These are phyloP conservation scores for Chauna torquata DNA, from an alignment of 2,113 vertebrate genomes.

Conservation along the genomic window DNA sequence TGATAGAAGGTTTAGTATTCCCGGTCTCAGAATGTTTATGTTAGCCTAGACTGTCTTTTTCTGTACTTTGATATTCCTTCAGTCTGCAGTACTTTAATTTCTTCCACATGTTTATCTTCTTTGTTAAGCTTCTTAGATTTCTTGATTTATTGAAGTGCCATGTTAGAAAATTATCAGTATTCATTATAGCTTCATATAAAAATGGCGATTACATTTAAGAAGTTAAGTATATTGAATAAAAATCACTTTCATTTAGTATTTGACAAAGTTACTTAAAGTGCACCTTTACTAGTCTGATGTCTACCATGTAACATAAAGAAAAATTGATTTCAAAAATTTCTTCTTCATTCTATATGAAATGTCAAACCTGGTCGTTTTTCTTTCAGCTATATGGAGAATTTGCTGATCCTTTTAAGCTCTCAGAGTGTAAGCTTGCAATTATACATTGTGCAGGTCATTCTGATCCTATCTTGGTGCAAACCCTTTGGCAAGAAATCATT, in stretches of 20 bases:
- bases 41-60: neutral
- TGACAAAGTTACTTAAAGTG: neutral
- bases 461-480: constrained; percentile 93
- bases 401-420: constrained; percentile 93
- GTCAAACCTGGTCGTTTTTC: neutral
- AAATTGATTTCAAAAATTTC: neutral
- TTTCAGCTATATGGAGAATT: constrained; percentile 94
- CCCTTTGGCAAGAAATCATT: constrained; percentile 96
- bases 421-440: constrained; percentile 96
- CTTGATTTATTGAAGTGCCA: neutral
- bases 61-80: neutral
- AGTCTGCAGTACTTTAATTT: neutral
- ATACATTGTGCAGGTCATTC: constrained; percentile 96
- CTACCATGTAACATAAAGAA: neutral
- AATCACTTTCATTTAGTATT: neutral
- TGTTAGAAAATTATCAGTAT: neutral
- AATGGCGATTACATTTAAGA: neutral
- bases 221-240: neutral
- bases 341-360: neutral
- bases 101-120: neutral
- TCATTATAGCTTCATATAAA: neutral
- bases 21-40: neutral
- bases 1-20: neutral
- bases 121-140: neutral
- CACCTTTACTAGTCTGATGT: neutral